Base-by-base conservation (phyloP, 2,888 invertebrate genomes). In the Mechanitis mazaeus region DNA sequence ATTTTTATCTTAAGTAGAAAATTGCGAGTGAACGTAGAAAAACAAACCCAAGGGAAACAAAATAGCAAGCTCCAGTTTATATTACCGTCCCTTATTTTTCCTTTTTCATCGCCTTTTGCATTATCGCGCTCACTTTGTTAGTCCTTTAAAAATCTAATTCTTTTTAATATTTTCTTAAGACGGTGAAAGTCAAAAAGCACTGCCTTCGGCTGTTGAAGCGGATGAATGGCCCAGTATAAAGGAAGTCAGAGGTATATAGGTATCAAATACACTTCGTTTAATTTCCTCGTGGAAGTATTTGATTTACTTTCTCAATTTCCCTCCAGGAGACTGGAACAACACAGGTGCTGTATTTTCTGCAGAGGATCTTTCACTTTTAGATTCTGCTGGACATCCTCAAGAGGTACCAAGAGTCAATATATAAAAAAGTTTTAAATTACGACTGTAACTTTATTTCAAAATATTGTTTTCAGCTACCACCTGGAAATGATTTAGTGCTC, bases 181-280 rank as follows among this genome's bases (percentile, higher is more conserved):
- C 75, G 75, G 75, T 45, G 89, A 89, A 33, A 80, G 73, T 68
- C 87, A 85, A 67, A 77, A 76, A 38, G 62, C 74, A 35, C 81
- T 75, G 4, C 80, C 77, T 28, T 67, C 75, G n/a, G 69, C 76
- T 28, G 80, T 82, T 54, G 87, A 87, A 76, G 72, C 82, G 4
- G 87, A 88, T 63, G 90, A 90, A 71, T 90, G 90, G 90, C 85
- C 88, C 56, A 85, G 85, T 68, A 83, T 85, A 78, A 86, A 88
- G 72, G 88, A 90, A 80, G 81, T 87, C 7, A 79, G 84, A 83
- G 88, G 90, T 89, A 74, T 66, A 20, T 20, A 42, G 7, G 58
- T 46, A 46, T 45, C 59, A 46, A 60, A 33, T 6, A 42, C 54
- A 5, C 53, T 54, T 46, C 35, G 33, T 55, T 28, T 11, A 38